These are phyloP conservation scores for Ibidorhyncha struthersii DNA, from an alignment of 2,113 vertebrate species.

Conservation along the genomic window DNA sequence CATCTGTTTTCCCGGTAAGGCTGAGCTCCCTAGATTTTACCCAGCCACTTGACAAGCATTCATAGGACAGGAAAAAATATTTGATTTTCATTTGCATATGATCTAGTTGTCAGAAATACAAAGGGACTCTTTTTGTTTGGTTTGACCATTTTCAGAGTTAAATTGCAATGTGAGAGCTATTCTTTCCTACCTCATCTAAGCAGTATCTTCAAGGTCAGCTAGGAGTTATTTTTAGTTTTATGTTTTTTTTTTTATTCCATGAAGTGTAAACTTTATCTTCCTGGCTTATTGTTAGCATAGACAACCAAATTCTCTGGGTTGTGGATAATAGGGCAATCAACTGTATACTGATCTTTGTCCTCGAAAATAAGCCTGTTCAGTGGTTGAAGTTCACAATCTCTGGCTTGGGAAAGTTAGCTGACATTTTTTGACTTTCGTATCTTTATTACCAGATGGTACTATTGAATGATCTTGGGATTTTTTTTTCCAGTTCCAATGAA, in stretches of 20 bases:
- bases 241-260: not conserved
- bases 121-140: not conserved
- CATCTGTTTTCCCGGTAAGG: constrained; percentile 62
- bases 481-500: not conserved
- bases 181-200: not conserved
- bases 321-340: not conserved
- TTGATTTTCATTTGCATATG: constrained; percentile 50
- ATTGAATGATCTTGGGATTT: not conserved
- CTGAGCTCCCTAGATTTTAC: constrained; percentile 43
- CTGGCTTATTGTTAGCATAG: not conserved
- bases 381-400: not conserved
- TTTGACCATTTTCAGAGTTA: not conserved
- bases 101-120: constrained; percentile 27
- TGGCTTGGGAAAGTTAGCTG: not conserved
- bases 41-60: constrained; percentile 5
- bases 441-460: not conserved
- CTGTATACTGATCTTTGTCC: not conserved
- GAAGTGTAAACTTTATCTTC: not conserved
- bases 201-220: not conserved
- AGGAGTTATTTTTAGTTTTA: not conserved
- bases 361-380: not conserved
- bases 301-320: not conserved
- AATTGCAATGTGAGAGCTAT: not conserved
- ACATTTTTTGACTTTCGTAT: not conserved
- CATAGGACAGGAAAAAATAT: constrained; percentile 16